These are phyloP conservation scores for Drosophila algonquin DNA, from an alignment of 2,888 invertebrate species.

Conservation along the genomic window DNA sequence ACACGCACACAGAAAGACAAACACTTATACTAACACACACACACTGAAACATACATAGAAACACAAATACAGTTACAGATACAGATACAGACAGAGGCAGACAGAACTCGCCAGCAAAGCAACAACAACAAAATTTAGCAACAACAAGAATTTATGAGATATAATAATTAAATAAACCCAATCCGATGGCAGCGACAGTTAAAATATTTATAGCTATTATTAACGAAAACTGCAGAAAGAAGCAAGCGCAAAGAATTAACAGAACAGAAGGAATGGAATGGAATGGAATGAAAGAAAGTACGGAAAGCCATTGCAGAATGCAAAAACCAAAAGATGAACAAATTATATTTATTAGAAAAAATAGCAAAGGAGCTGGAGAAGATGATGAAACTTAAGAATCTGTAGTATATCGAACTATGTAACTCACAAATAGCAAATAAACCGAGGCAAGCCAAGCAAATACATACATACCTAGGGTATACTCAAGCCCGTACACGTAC, in stretches of 20 bases:
- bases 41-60: not conserved
- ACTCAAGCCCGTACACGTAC: not conserved
- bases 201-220: slow-evolving; percentile 35
- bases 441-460: slow-evolving; percentile 27
- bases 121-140: slow-evolving; percentile 74
- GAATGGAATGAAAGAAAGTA: slow-evolving; percentile 12
- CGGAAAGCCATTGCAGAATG: not conserved
- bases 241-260: not conserved
- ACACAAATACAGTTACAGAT: not conserved
- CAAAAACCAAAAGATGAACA: slow-evolving; percentile 30
- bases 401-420: slow-evolving; percentile 75
- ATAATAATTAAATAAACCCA: slow-evolving; percentile 68
- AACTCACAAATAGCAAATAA: slow-evolving; percentile 69
- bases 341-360: slow-evolving; percentile 74
- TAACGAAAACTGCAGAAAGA: slow-evolving; percentile 25
- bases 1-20: slow-evolving; percentile 27
- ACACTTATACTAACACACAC: slow-evolving; percentile 12
- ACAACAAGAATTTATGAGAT: slow-evolving; percentile 80
- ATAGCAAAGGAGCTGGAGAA: slow-evolving; percentile 47
- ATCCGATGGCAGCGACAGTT: slow-evolving; percentile 44
- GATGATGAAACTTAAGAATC: slow-evolving; percentile 66
- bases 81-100: not conserved
- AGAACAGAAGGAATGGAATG: not conserved
- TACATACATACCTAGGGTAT: slow-evolving; percentile 24
- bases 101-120: slow-evolving; percentile 49